Evolutionary conservation across 1,140 invertebrate species (phyloP).

Genomic region (Pseudomyrmex gracilis): DNA sequence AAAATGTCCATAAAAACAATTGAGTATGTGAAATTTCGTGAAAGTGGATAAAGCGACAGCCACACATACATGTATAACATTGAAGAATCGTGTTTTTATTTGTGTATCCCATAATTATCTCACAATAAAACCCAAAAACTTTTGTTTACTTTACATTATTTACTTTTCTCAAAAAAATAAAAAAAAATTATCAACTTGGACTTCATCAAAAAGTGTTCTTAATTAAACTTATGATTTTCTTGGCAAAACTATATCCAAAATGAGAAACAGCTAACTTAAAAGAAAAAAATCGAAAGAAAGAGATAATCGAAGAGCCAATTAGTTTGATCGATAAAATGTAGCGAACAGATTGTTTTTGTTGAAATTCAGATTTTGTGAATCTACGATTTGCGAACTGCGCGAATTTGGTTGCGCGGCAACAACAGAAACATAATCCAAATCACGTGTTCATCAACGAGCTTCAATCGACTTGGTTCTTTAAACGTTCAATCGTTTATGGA

Average conservation of each 20-base stretch:
- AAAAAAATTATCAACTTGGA: no score
- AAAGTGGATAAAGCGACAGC: no score
- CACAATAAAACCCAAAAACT: no score
- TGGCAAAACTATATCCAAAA: background rate
- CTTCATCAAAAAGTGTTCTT: no score
- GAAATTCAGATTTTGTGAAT: background rate
- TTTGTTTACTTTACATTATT: no score
- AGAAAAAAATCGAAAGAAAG: slow-evolving; percentile 30
- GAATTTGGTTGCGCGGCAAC: background rate
- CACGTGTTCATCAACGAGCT: slow-evolving; percentile 39
- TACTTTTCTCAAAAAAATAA: no score
- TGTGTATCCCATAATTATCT: no score
- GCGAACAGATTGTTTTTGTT: background rate
- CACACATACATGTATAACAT: no score
- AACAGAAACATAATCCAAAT: slow-evolving; percentile 13
- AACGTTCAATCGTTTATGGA: slow-evolving; percentile 25
- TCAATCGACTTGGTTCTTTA: slow-evolving; percentile 35
- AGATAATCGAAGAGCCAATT: background rate
- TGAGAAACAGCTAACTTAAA: background rate
- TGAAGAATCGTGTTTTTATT: no score
- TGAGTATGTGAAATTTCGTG: no score
- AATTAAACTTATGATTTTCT: slow-evolving; percentile 43
- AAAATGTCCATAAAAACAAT: no score
- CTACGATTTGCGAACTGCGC: background rate
- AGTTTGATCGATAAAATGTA: background rate